Base-by-base conservation (phyloP, 2,888 invertebrate species). In the Andrena minutula region DNA sequence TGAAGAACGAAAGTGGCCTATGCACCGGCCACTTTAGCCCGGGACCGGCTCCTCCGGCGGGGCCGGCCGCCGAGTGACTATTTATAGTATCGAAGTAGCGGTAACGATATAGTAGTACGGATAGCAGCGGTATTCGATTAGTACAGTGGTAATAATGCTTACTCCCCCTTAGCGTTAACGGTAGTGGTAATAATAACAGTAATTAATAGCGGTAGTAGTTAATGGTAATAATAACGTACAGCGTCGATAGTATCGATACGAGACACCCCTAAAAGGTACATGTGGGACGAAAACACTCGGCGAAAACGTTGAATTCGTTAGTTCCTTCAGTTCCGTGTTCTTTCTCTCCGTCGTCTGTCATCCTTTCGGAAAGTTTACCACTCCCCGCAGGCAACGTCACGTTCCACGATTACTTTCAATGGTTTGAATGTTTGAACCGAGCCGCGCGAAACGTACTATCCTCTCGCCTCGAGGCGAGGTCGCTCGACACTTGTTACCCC, bases 81-180 rank as follows among this genome's bases (percentile, higher is more conserved):
- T 41, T 41, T 26, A 56, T 56, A 56, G 81, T 66, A 82, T 71
- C 69, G 66, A 75, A 86, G 68, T 58, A 79, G 84, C 83, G 30
- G 49, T 88, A 86, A 83, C 70, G 64, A 70, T 88, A 82, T 64
- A 71, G 70, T 83, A 84, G 72, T 81, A 83, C 78, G 82, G 68
- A 56, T 88, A 81, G 78, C 71, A 83, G 82, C 75, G 81, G 60
- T 86, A 86, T 79, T 56, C 58, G 51, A 73, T 66, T 81, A 82
- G 69, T 78, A 70, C 56, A 86, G 76, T 79, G 71, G 77, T 83
- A 64, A 71, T 82, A 84, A 82, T 83, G 82, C 26, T 84, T 83
- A 73, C 28, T 49, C 30, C 41, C 12, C 58, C 53, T 63, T 73
- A 86, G 66, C 75, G 65, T 56, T 80, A 84, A 51, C 49, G 58